Base-by-base conservation (phyloP, 2,888 invertebrate species). In the Gymnoscelis rufifasciata region DNA sequence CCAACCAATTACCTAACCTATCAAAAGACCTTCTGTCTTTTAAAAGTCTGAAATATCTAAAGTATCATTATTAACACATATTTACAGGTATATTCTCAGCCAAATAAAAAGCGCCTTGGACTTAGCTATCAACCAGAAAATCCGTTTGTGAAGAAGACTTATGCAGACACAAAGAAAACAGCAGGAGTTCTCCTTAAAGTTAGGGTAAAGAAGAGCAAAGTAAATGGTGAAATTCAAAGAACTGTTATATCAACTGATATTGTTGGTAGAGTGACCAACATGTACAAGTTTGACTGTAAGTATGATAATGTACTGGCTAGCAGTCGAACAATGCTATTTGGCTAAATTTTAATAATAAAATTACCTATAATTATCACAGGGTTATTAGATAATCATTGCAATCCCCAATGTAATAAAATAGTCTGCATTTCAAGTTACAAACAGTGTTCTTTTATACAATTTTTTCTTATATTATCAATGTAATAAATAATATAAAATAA, bases 91-190 rank as follows among this genome's bases (percentile, higher is more conserved):
- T 73, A 78, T 57, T 72, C 71, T 46, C 73, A 81, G 43, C 72
- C 82, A 43, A 70, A 58, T 26, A 84, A 91, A 46, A 91, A 91
- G 57, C 90, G 95, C 31, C 71, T 96, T 44, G 93, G 95, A 56
- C 69, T 98, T 8, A 89, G 90, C 44, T 97, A 93, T 71, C 92
- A 96, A 59, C 95, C 96, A 0, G 90, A 93, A 1, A 96, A 97
- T 80, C 90, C 92, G 8, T 96, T 90, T 69, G 91, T 93, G 51
- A 97, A 96, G 71, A 92, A 95, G 33, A 89, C 92, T 0, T 92
- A 90, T 76, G 95, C 93, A 0, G 95, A 95, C 59, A 83, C 90
- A 49, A 90, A 90, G 51, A 83, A 83, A 42, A 90, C 91, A 0
- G 90, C 92, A 1, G 94, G 94, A 4, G 83, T 97, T 11, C 71